A percentile compares a stretch with the other conserved stretches of the same genome.
Evolutionary conservation across 2,888 invertebrate species (phyloP).

Genomic region (Anarsia innoxiella): DNA sequence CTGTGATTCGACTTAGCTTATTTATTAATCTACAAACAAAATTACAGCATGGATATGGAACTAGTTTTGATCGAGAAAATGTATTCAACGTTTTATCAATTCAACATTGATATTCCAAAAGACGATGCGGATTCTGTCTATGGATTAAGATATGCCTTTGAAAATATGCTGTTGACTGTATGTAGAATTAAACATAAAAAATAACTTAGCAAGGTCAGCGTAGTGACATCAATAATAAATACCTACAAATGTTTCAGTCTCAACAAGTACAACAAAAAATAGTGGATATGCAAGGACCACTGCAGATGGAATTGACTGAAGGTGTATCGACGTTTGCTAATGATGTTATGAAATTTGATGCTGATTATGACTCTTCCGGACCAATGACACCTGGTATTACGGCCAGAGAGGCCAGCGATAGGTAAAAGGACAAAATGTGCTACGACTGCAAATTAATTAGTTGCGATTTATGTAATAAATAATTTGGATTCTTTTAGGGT

Average conservation of each 20-base stretch:
- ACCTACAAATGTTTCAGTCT: no score
- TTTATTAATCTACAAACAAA: no score
- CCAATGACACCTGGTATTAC: conserved; percentile 90
- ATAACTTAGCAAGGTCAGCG: no score
- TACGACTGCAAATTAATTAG: no score
- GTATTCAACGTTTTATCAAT: conserved; percentile 81
- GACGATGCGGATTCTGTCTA: conserved; percentile 88
- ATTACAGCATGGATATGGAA: conserved; percentile 81
- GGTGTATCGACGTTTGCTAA: conserved; percentile 80
- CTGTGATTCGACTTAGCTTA: no score
- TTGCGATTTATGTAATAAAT: no score
- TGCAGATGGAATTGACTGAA: conserved; percentile 81
- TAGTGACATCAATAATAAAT: no score
- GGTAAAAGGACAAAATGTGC: no score
- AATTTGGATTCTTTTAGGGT: no score
- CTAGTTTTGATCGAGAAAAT: conserved; percentile 86
- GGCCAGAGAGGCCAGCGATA: conserved; percentile 91
- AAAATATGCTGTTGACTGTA: conserved; percentile 83
- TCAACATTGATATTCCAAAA: conserved; percentile 79
- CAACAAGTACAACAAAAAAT: conserved; percentile 82
- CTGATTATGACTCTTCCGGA: conserved; percentile 83
- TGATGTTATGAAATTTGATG: conserved; percentile 81
- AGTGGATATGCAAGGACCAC: conserved; percentile 82
- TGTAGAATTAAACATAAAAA: no score
- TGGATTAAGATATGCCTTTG: conserved; percentile 84